These are phyloP conservation scores for Aspidoscelis tigris DNA, from an alignment of 2,113 vertebrate genomes.

Conservation along the genomic window DNA sequence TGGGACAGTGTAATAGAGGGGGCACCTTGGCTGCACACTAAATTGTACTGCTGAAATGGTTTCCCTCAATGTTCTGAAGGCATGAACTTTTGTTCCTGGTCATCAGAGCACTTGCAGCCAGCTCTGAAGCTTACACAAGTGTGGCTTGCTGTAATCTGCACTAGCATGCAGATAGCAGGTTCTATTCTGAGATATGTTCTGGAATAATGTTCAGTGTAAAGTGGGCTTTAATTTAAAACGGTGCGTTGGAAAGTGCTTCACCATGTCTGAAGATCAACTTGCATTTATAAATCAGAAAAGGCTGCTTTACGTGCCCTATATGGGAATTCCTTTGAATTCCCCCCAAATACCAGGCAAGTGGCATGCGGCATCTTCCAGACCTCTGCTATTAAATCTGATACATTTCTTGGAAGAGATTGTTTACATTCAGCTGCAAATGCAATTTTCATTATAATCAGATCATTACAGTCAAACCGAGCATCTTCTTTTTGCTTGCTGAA, in stretches of 20 bases:
- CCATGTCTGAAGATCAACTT: not conserved
- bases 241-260: not conserved
- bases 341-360: not conserved
- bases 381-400: conserved; percentile 23
- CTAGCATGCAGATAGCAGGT: too few relatives aligned
- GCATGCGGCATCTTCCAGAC: not conserved
- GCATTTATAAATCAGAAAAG: not conserved
- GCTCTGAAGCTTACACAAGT: too few relatives aligned
- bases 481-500: not conserved
- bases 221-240: not conserved
- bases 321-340: not conserved
- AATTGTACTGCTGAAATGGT: too few relatives aligned
- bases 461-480: not conserved
- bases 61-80: too few relatives aligned
- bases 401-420: not conserved
- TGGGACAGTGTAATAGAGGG: too few relatives aligned
- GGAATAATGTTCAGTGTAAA: too few relatives aligned
- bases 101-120: too few relatives aligned
- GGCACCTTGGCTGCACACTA: too few relatives aligned
- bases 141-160: too few relatives aligned
- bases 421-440: conserved; percentile 14
- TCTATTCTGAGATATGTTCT: too few relatives aligned
- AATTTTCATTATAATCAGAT: conserved; percentile 27
- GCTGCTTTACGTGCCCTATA: too few relatives aligned
- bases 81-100: too few relatives aligned